Base-by-base conservation (phyloP, 2,113 vertebrate species). In the Gasterosteus aculeatus region DNA sequence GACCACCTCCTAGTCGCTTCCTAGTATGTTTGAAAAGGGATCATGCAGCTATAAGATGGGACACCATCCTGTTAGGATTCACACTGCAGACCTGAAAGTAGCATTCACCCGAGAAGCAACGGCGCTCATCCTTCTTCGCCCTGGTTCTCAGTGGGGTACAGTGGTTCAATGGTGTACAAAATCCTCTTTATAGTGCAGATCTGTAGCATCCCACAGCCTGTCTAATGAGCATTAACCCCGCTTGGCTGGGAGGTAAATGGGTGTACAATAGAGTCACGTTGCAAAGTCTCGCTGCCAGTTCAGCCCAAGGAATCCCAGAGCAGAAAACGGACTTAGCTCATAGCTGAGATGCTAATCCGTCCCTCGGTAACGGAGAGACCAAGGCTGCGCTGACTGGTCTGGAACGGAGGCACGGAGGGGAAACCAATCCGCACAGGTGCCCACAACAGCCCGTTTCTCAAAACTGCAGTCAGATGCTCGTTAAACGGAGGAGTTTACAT, bases 191-290 rank as follows among this genome's bases (percentile, higher is more conserved):
- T 69, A 47, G 61, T 62, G 74, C 62, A 81, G 80, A 78, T 77
- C 60, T 18, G 7, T 58, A 7, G 49, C 70, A 88, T 85, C 62
- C 71, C 64, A 46, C 57, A 65, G 85, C 69, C 88, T 72, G 63
- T 78, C 87, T 87, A 90, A 89, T 90, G 83, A 88, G 85, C 73
- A 84, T 91, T 84, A 91, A 87, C 86, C 84, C 53, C 75, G 39
- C 66, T 70, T 69, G 80, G 42, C 85, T 54, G 76, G 75, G 81
- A 77, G 89, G 88, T 89, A 88, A 90, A 44, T 75, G 81, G 83
- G 85, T 80, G 72, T 19, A 87, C 87, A 88, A 89, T 78, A 75
- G 68, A 85, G 70, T 69, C 75, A 75, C 80, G 77, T 51, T 72
- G 81, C 68, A 69, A 69, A 75, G 84, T 74, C 53, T 70, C 62